Evolutionary conservation across 1,140 invertebrate species (phyloP).

Genomic region (Arion vulgaris): DNA sequence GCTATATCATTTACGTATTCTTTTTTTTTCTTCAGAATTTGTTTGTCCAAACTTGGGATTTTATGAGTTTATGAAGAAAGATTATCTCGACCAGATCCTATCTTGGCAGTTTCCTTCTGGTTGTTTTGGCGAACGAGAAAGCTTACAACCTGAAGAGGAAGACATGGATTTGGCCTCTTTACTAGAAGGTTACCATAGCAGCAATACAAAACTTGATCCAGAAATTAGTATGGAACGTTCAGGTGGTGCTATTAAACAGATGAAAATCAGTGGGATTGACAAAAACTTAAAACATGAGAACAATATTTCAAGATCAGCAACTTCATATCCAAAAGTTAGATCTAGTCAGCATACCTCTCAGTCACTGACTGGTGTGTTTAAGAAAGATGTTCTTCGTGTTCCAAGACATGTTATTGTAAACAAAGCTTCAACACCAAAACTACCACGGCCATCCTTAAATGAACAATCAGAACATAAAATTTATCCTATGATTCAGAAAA

Average conservation of each 20-base stretch:
- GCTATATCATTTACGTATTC: neutral
- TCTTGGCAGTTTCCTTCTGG: slow-evolving; percentile 61
- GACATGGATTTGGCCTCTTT: neutral
- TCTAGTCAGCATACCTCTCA: neutral
- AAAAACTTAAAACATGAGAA: neutral
- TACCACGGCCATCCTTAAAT: too few species aligned
- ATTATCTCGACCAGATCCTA: slow-evolving; percentile 61
- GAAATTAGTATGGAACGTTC: neutral
- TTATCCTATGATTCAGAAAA: too few species aligned
- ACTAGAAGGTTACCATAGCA: slow-evolving; percentile 16
- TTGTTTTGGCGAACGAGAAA: slow-evolving; percentile 57
- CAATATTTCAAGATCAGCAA: neutral
- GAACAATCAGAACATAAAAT: too few species aligned
- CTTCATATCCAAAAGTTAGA: neutral
- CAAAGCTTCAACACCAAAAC: too few species aligned
- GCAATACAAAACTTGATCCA: neutral
- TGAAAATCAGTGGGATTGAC: neutral
- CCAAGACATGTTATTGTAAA: too few species aligned
- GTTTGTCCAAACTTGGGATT: slow-evolving; percentile 65
- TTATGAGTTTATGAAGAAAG: slow-evolving; percentile 59
- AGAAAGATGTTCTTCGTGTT: neutral
- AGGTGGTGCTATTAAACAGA: neutral
- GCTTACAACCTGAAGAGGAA: neutral
- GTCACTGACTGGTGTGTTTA: neutral
- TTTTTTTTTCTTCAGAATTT: slow-evolving; percentile 60